Conservation (phyloP, 2,113 vertebrate genomes). For the Phycodurus eques region DNA sequence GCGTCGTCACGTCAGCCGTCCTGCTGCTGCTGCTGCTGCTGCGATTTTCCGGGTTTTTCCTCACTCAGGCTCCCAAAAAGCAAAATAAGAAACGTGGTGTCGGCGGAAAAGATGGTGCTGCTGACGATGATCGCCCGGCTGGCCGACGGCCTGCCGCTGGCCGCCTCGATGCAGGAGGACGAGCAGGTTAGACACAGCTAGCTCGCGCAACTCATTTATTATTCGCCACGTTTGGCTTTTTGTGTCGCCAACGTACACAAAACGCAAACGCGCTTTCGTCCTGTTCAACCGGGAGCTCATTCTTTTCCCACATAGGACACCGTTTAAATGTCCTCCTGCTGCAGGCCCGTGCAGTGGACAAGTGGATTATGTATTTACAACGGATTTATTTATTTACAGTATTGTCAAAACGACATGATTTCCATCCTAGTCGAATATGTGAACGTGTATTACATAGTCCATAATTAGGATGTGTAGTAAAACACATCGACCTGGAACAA, state of each 20-base stretch:
- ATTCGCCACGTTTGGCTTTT: background rate
- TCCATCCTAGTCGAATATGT: no score
- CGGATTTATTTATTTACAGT: no score
- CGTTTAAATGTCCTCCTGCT: background rate
- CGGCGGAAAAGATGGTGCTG: slow-evolving; percentile 72
- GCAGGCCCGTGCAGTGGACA: no score
- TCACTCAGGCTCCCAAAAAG: background rate
- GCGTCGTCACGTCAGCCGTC: slow-evolving; percentile 63
- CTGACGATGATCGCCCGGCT: slow-evolving; percentile 96
- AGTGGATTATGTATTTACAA: no score
- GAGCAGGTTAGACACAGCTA: slow-evolving; percentile 80
- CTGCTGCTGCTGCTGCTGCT: background rate
- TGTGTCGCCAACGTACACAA: background rate
- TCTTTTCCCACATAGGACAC: no score
- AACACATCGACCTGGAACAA: background rate
- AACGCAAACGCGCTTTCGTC: background rate
- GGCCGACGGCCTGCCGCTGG: slow-evolving; percentile 92
- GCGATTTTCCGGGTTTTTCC: background rate
- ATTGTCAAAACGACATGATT: no score
- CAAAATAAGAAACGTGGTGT: no score
- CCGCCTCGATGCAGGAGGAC: slow-evolving; percentile 97
- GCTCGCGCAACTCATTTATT: background rate
- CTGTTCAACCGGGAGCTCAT: background rate
- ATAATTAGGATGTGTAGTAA: background rate
- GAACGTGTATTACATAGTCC: background rate